Conservation (phyloP, 2,888 invertebrate species). For the Acanthococcus lagerstroemiae region DNA sequence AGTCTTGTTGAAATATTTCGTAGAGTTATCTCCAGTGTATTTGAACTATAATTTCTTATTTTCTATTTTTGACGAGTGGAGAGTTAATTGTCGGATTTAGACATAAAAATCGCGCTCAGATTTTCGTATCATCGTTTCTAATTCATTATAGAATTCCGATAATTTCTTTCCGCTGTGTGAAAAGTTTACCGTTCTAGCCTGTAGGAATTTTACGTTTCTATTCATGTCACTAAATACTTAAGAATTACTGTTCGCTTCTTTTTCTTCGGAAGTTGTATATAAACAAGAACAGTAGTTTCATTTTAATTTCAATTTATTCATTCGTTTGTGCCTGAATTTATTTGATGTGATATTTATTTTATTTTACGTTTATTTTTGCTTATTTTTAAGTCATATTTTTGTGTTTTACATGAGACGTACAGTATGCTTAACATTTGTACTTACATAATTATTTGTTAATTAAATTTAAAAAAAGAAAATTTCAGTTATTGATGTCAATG, state of each 20-base stretch:
- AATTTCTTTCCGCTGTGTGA: too few species aligned
- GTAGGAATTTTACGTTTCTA: not conserved
- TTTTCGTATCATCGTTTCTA: too few species aligned
- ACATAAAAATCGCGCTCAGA: not conserved
- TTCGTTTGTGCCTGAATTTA: slow-evolving; percentile 25
- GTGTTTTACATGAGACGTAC: slow-evolving; percentile 15
- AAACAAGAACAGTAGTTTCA: not conserved
- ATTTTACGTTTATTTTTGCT: slow-evolving; percentile 15
- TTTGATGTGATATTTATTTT: slow-evolving; percentile 21
- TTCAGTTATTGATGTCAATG: too few species aligned
- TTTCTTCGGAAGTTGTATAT: not conserved
- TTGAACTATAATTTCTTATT: too few species aligned
- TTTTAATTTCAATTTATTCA: not conserved
- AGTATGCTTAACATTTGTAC: slow-evolving; percentile 27
- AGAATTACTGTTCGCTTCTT: not conserved
- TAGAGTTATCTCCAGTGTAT: too few species aligned
- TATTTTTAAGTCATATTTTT: slow-evolving; percentile 20
- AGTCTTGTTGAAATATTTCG: too few species aligned
- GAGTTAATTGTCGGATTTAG: not conserved
- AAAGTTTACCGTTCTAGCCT: too few species aligned
- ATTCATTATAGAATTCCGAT: too few species aligned
- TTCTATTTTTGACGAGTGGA: too few species aligned
- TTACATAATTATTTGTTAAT: slow-evolving; percentile 15
- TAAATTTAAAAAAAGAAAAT: not conserved
- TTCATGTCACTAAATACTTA: not conserved